Evolutionary conservation across 2,113 vertebrate genomes (phyloP).

Genomic region (Neodontobutis hainanensis): DNA sequence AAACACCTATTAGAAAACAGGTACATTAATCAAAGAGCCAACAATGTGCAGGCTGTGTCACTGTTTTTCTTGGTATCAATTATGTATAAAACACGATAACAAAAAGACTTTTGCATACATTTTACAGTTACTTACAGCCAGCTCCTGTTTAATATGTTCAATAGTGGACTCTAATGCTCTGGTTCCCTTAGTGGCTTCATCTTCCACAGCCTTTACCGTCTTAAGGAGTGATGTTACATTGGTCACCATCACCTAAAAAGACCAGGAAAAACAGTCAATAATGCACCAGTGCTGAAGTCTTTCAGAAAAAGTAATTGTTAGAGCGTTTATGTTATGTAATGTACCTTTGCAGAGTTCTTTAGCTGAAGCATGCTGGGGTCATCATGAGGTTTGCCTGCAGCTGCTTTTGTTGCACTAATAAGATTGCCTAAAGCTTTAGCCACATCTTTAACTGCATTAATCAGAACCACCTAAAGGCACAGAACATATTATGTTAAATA

Average conservation of each 20-base stretch:
- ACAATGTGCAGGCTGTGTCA: neutral
- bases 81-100: no score
- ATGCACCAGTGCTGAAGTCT: no score
- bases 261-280: neutral
- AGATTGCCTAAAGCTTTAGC: slow-evolving; percentile 95
- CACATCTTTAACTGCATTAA: slow-evolving; percentile 98
- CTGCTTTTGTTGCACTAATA: slow-evolving; percentile 93
- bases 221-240: slow-evolving; percentile 97
- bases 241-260: slow-evolving; percentile 94
- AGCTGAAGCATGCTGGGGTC: slow-evolving; percentile 97
- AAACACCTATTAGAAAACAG: slow-evolving; percentile 84
- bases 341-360: slow-evolving; percentile 96
- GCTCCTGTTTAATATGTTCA: slow-evolving; percentile 96
- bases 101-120: no score
- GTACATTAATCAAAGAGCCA: neutral
- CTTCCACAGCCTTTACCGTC: slow-evolving; percentile 97
- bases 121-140: slow-evolving; percentile 81
- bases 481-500: neutral
- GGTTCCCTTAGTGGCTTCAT: slow-evolving; percentile 95
- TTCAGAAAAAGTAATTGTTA: no score
- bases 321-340: neutral
- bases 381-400: slow-evolving; percentile 93
- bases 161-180: slow-evolving; percentile 93
- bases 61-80: no score
- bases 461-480: slow-evolving; percentile 88